Conservation (phyloP, 2,888 invertebrate genomes). For the Taenaris catops region DNA sequence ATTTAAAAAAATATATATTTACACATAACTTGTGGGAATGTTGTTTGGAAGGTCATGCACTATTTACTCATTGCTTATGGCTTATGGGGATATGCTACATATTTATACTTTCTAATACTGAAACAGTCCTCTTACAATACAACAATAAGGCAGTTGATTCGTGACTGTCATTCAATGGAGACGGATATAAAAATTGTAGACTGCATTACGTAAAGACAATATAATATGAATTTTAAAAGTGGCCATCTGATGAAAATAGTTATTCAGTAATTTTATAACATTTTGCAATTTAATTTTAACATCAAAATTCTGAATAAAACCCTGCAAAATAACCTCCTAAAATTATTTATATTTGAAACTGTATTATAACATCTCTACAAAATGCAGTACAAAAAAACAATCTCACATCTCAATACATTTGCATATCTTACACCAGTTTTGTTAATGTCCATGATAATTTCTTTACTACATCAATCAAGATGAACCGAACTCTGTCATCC, state of each 20-base stretch:
- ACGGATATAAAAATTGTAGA: neutral
- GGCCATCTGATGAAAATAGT: too few species aligned
- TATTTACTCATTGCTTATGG: conserved; percentile 11
- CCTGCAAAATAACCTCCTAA: too few species aligned
- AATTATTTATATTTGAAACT: neutral
- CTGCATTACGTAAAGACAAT: too few species aligned
- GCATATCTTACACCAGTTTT: conserved; percentile 10
- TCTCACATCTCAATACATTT: conserved; percentile 1
- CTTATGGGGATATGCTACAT: conserved; percentile 42
- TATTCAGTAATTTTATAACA: too few species aligned
- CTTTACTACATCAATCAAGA: conserved; percentile 80
- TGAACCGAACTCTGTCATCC: conserved; percentile 99
- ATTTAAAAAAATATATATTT: too few species aligned
- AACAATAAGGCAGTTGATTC: conserved; percentile 16
- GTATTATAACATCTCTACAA: neutral
- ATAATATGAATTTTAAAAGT: too few species aligned
- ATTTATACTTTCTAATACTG: conserved; percentile 62
- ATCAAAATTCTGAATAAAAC: too few species aligned
- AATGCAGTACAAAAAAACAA: neutral
- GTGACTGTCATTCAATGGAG: conserved; percentile 4
- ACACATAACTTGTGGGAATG: conserved; percentile 25
- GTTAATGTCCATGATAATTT: neutral
- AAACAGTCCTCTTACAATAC: conserved; percentile 40
- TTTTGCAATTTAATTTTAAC: too few species aligned
- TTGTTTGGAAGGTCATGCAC: too few species aligned